phyloP scores from a whole-genome alignment of 2,797 vertebrate genomes.

The Austrolebias charrua region DNA sequence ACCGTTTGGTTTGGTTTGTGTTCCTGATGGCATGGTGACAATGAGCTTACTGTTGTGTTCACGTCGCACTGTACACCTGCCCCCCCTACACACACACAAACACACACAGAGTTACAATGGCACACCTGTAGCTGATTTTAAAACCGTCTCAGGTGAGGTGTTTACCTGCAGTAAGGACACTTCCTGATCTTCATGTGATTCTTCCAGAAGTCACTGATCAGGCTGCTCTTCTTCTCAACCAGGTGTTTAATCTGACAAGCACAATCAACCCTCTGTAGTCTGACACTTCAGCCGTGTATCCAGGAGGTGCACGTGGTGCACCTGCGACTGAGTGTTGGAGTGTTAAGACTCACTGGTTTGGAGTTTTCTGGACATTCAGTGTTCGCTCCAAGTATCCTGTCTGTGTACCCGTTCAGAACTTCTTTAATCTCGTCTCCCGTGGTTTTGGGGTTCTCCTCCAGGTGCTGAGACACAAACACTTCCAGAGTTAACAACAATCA shows the following conservation, averaged over 20 bases:
- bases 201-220: conserved; percentile 89
- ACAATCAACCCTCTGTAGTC: background rate
- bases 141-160: background rate
- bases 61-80: conserved; percentile 81
- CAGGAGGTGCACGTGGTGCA: too few species aligned
- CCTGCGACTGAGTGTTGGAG: background rate
- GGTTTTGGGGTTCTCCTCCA: conserved; percentile 59
- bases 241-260: conserved; percentile 88
- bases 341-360: conserved; percentile 52
- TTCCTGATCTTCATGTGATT: conserved; percentile 82
- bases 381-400: conserved; percentile 6
- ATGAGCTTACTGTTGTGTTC: conserved; percentile 96
- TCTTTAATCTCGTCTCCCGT: conserved; percentile 60
- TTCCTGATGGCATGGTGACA: conserved; percentile 74
- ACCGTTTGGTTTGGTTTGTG: conserved; percentile 43
- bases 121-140: background rate
- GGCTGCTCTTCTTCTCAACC: conserved; percentile 83
- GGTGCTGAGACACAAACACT: conserved; percentile 34
- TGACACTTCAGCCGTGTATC: too few species aligned
- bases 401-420: conserved; percentile 51
- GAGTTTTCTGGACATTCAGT: background rate
- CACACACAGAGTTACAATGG: background rate
- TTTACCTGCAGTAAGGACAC: conserved; percentile 91
- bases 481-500: background rate
- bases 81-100: conserved; percentile 67